phyloP scores from a whole-genome alignment of 2,797 vertebrate genomes.

The Manis javanica region DNA sequence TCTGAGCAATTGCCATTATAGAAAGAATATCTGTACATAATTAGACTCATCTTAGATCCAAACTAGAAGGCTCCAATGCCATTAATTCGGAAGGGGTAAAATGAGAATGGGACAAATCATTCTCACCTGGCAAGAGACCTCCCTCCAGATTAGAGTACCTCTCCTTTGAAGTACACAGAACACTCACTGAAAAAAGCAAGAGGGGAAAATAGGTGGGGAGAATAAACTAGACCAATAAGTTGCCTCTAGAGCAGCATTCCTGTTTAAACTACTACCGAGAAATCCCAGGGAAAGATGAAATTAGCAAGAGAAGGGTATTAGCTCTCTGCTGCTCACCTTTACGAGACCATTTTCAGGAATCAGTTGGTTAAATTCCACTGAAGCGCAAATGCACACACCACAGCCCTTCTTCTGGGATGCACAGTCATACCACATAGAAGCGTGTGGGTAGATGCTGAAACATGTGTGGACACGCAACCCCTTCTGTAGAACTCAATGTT shows the following conservation, averaged over 20 bases:
- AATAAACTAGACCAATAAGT: conserved; percentile 55
- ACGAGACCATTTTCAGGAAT: conserved; percentile 82
- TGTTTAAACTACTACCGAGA: conserved; percentile 49
- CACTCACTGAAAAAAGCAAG: not conserved
- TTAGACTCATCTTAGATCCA: conserved; percentile 59
- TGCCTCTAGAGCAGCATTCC: conserved; percentile 48
- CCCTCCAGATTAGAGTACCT: not conserved
- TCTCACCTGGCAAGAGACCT: conserved; percentile 55
- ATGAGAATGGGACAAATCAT: conserved; percentile 30
- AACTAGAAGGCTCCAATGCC: conserved; percentile 24
- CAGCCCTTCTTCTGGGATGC: conserved; percentile 67
- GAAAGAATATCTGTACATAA: conserved; percentile 72
- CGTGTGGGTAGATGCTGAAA: conserved; percentile 79
- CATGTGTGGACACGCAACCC: conserved; percentile 85
- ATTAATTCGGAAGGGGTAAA: conserved; percentile 54
- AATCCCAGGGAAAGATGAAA: conserved; percentile 68
- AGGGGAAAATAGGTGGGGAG: conserved; percentile 54
- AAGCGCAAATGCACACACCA: conserved; percentile 71
- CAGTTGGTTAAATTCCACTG: conserved; percentile 79
- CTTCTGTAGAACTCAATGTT: conserved; percentile 80
- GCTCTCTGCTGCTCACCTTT: conserved; percentile 80
- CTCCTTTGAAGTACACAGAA: conserved; percentile 14
- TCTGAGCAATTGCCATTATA: conserved; percentile 75
- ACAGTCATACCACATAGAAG: conserved; percentile 79
- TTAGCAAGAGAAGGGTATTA: conserved; percentile 72